Evolutionary conservation across 2,797 vertebrate genomes (phyloP), one percentile per base, ranked within the genome.

Genomic region (Molossus alvarezi): DNA sequence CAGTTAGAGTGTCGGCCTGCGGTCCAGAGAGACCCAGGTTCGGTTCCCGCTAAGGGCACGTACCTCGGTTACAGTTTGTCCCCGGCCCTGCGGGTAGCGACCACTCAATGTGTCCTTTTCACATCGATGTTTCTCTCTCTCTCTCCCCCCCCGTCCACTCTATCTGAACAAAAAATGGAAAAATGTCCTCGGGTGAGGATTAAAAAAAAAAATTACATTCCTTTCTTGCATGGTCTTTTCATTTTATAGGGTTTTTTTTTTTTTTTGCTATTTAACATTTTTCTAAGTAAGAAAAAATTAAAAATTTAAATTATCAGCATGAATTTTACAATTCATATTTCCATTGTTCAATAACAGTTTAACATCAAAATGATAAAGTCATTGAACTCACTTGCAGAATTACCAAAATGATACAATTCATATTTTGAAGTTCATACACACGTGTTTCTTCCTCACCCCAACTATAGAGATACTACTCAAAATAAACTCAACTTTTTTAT

Each of bases 281-380:
- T 48, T 89, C 60, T 86, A 69, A 71, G 80, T 62, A 62, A 86
- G 85, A 29, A 89, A 95, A 82, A 88, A 79, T 29, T n/a, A n/a
- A 82, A 87, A 73, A 79, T 91, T 81, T 93, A 93, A 90, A 71
- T 91, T 29, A 80, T 71, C 37, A 94, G 57, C 37, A 72, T 65
- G 25, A 76, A 67, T 88, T 94, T 60, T 73, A 75, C 17, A 58
- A 58, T 33, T 79, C 33, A n/a, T 58, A 84, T 84, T 53, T 87
- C 72, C 84, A 23, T 17, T n/a, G 2, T 29, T 29, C 29, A 85
- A 37, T 23, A 12, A 5, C 41, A 45, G 17, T 80, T 89, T 73
- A 83, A 95, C 91, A 83, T 93, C 51, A 33, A 90, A 88, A 95
- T 53, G 92, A 91, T 29, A 67, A 91, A 89, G 87, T 17, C 21